Evolutionary conservation across 1,140 invertebrate genomes (phyloP), one percentile per base, ranked within the genome.

Genomic region (Heliconius hewitsoni): DNA sequence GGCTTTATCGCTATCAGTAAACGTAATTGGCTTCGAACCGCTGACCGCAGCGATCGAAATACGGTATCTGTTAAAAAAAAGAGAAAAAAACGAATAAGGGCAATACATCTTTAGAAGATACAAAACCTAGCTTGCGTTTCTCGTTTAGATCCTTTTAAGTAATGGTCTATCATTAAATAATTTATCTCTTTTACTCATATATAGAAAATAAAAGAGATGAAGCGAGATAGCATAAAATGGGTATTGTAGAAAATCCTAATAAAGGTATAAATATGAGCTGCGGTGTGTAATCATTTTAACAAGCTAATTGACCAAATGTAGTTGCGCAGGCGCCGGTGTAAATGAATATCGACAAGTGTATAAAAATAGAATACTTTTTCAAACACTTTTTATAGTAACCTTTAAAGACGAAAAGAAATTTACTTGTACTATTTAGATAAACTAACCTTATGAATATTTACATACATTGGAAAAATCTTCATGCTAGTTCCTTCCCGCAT

Each of bases 1-100:
- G 87, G 83, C 60, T 80, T 86, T 88, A 89, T 87, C 84, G 82
- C 86, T 88, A 90, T 88, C 84, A 89, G 87, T 87, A 90, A 82
- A 87, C 83, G 83, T 91, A 92, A 90, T 91, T 87, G 86, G 71
- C 50, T 57, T 71, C 76, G 76, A 46, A 74, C 52, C 42, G 27
- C 34, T 71, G 34, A 42, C 81, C 75, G 71, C 77, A 77, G 79
- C 79, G 77, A 86, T 88, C 85, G 80, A 85, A 89, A 89, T 83
- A 81, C 85, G 88, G 89, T 91, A 91, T 86, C 84, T 77, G 83
- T 83, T 34, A 85, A 83, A 81, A 85, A 83, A 82, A 83, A 83
- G 3, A 0, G 8, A 13, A 66, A 66, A 27, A 46, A 50, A 73
- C 74, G 55, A 76, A 82, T 82, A 82, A 76, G 80, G 81, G 60